A percentile compares a stretch with the other conserved stretches of the same genome.
These are phyloP conservation scores for Zosterops hypoxanthus DNA, from an alignment of 2,113 vertebrate species.

Conservation along the genomic window DNA sequence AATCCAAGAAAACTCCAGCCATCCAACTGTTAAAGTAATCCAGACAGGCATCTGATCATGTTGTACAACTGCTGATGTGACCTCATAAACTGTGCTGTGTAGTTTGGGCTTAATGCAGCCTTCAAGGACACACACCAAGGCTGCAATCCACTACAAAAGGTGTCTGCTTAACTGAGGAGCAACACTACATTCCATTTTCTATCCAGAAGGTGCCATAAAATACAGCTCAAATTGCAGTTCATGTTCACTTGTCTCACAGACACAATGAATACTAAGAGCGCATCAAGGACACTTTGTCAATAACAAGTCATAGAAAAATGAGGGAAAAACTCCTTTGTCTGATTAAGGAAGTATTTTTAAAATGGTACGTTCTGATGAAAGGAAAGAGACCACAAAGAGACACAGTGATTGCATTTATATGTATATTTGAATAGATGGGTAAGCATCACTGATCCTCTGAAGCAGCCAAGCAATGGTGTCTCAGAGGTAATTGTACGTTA, in stretches of 20 bases:
- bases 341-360: not conserved
- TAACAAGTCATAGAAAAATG: not conserved
- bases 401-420: not conserved
- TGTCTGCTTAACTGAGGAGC: not conserved
- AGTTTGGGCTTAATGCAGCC: not conserved
- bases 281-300: not conserved
- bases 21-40: not conserved
- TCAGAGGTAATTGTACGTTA: not conserved
- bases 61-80: not conserved
- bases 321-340: not conserved
- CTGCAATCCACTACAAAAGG: not conserved
- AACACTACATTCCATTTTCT: not conserved
- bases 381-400: not conserved
- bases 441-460: not conserved
- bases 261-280: not conserved
- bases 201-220: not conserved
- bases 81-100: not conserved
- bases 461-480: not conserved
- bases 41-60: not conserved
- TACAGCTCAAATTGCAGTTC: not conserved
- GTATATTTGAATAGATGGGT: not conserved
- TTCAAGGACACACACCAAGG: not conserved
- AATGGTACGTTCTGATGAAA: not conserved
- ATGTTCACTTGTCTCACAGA: not conserved
- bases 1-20: not conserved